Evolutionary conservation across 2,888 invertebrate genomes (phyloP).

Genomic region (Drosophila algonquin): DNA sequence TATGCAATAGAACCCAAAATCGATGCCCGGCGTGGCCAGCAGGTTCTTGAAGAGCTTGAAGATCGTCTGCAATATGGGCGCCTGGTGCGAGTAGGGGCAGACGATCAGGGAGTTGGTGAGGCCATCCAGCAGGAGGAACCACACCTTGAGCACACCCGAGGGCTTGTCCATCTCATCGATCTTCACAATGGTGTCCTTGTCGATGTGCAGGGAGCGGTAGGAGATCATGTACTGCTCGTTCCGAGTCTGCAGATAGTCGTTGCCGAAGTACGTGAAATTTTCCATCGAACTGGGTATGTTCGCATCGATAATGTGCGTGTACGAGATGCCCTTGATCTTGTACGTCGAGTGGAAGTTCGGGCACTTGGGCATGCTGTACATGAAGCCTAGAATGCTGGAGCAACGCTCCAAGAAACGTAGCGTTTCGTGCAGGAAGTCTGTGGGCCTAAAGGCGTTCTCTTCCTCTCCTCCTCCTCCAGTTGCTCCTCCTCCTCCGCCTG

Average conservation of each 20-base stretch:
- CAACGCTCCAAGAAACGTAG: slow-evolving; percentile 93
- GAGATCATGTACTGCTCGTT: slow-evolving; percentile 87
- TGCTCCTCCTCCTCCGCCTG: neutral
- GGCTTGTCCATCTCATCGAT: slow-evolving; percentile 88
- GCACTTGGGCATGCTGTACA: slow-evolving; percentile 97
- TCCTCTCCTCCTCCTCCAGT: slow-evolving; percentile 24
- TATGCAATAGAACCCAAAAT: slow-evolving; percentile 95
- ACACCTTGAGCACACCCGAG: slow-evolving; percentile 93
- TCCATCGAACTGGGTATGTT: slow-evolving; percentile 90
- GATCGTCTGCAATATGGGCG: slow-evolving; percentile 93
- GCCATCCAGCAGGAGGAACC: slow-evolving; percentile 95
- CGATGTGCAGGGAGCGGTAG: slow-evolving; percentile 84
- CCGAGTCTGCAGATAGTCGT: slow-evolving; percentile 86
- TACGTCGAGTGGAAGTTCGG: slow-evolving; percentile 96
- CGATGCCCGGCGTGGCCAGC: slow-evolving; percentile 91
- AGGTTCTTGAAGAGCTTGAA: slow-evolving; percentile 93
- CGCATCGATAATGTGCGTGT: slow-evolving; percentile 92
- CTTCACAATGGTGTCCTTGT: slow-evolving; percentile 84
- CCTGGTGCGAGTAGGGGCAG: slow-evolving; percentile 94
- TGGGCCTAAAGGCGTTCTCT: slow-evolving; percentile 83
- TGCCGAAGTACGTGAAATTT: slow-evolving; percentile 88
- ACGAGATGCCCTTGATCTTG: slow-evolving; percentile 90
- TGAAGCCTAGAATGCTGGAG: slow-evolving; percentile 93
- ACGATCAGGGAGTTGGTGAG: slow-evolving; percentile 91
- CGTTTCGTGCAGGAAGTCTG: slow-evolving; percentile 87